Evolutionary conservation across 37 sponge, comb jelly and placozoan genomes (phyloP).

Genomic region (Lycopodina hypogea): DNA sequence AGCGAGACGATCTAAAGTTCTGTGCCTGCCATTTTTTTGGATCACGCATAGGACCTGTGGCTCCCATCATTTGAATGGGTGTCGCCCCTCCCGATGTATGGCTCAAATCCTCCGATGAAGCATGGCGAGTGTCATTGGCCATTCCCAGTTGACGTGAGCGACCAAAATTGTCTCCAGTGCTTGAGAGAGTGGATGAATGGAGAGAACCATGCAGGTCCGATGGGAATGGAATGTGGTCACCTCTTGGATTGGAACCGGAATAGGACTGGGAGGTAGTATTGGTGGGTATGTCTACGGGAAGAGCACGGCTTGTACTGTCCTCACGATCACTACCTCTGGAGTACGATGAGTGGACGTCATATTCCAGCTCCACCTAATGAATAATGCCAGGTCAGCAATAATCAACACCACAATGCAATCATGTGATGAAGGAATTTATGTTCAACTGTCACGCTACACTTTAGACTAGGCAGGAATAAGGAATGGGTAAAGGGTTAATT

Average conservation of each 20-base stretch:
- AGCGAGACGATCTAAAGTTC: background rate
- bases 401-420: too few species aligned
- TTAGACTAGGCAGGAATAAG: too few species aligned
- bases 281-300: constrained; percentile 2
- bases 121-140: background rate
- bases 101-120: too few species aligned
- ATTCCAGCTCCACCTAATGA: constrained; percentile 19
- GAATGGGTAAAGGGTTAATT: too few species aligned
- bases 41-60: constrained; percentile 9
- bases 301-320: background rate
- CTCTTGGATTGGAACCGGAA: background rate
- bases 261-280: constrained; percentile 3
- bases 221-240: constrained; percentile 2
- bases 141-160: background rate
- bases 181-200: background rate
- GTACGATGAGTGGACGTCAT: constrained; percentile 3
- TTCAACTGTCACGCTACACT: too few species aligned
- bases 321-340: background rate
- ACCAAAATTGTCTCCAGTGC: constrained; percentile 6
- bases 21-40: constrained; percentile 4
- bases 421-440: too few species aligned
- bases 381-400: background rate
- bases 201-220: background rate
- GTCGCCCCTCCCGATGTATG: too few species aligned
- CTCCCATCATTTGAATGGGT: background rate